Base-by-base conservation (phyloP, 2,888 invertebrate species). In the Sthenelais limicola region DNA sequence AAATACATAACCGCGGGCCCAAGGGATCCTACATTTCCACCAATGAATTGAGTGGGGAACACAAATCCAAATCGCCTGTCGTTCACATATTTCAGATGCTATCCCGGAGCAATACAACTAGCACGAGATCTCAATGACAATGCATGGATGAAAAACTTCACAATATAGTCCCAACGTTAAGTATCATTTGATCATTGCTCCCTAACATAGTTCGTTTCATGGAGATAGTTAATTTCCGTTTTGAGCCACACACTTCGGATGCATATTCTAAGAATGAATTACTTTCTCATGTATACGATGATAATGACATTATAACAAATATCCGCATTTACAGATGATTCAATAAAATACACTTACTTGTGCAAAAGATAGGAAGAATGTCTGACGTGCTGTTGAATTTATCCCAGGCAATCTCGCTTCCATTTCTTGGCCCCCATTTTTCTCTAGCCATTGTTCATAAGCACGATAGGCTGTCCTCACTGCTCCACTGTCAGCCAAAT, bases 341-440 rank as follows among this genome's bases (percentile, higher is more conserved):
- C 18, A 12, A 12, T 12, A 12, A 43, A 12, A 18, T 43, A 43
- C 43, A 43, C n/a, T 43, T 43, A 62, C 62, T 43, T 62, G 62
- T 62, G 62, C 62, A 62, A 38, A 62, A 21, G 62, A 35, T 62
- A 62, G 43, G 43, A 62, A 62, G 62, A 62, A 62, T 5, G 62
- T 62, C 38, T 62, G 62, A 7, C 21, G 24, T 43, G 35, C 62
- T 1, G 62, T 62, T 15, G 28, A 18, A 26, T 62, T 62, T 35
- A 43, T 26, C 9, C 62, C 62, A 12, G 62, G 62, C 9, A 62
- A 43, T 1, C 62, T 35, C 5, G 62, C 62, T 4, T 24, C 62
- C 38, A 38, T 35, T 21, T 62, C 62, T 15, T 24, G 21, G 1
- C 62, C 62, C 12, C 35, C 62, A 30, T 21, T 28, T 33, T 56